Base-by-base conservation (phyloP, 2,797 vertebrate species). In the Emydoidea blandingii region DNA sequence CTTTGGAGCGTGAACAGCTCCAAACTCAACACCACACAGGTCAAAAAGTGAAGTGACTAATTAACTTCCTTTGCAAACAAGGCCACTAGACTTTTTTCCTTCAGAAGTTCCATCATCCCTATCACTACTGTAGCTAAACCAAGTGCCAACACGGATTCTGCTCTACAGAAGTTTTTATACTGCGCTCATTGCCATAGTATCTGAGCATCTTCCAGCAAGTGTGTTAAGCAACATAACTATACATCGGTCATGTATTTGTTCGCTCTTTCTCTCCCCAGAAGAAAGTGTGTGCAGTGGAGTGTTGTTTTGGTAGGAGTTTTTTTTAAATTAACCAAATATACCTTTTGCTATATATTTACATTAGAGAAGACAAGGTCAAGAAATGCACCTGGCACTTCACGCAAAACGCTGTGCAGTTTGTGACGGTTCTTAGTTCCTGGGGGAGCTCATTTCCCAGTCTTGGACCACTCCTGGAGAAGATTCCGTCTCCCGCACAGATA, bases 31-130 rank as follows among this genome's bases (percentile, higher is more conserved):
- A 41, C 5, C 7, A 37, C 50, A 5, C 4, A 8, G 18, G 81
- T 47, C 86, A 89, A 47, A 59, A 81, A 57, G 27, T 3, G 14
- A 41, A 65, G 34, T 0, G 1, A 19, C 37, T 29, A 9, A 23
- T 6, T 57, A 50, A n/a, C 34, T 82, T 79, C 57, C 54, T 65
- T 14, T 5, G 47, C 84, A 37, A 18, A 65, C n/a, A 56, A n/a
- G 79, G 6, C 34, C 78, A 65, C 1, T 0, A 6, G 47, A 19
- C 5, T 68, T 5, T 7, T 0, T 25, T 50, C 11, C 37, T n/a
- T 9, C 0, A 0, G 9, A 88, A 27, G 47, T 53, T n/a, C 50
- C 1, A 81, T 8, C 37, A 5, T 5, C 4, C 7, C 12, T 50
- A 84, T 2, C 37, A 3, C 21, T 11, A 72, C 21, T 23, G 65